phyloP scores from a whole-genome alignment of 2,113 vertebrate genomes.

The Pangasianodon hypophthalmus region DNA sequence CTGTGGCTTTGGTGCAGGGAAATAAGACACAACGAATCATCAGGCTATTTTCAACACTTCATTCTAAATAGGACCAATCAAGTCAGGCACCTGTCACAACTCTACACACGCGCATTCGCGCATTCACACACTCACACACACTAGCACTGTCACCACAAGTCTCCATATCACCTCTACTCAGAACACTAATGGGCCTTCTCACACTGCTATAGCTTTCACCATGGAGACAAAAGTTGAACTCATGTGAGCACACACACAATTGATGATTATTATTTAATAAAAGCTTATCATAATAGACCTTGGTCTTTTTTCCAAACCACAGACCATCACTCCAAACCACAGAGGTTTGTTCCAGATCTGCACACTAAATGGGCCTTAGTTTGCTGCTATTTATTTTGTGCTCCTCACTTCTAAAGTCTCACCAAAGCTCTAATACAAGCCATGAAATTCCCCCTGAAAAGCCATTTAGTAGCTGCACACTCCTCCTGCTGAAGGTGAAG shows the following conservation, averaged over 20 bases:
- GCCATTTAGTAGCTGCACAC: conserved; percentile 40
- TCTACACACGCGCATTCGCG: not conserved
- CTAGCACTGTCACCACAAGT: conserved; percentile 4
- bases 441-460: conserved; percentile 64
- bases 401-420: conserved; percentile 52
- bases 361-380: conserved; percentile 61
- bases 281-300: not conserved
- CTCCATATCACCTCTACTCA: not conserved
- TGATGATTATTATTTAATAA: not conserved
- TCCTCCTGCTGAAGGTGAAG: conserved; percentile 54
- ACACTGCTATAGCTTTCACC: not conserved
- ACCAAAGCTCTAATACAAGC: conserved; percentile 58
- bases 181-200: conserved; percentile 3
- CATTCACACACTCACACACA: not conserved
- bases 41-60: conserved; percentile 7
- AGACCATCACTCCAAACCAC: conserved; percentile 8
- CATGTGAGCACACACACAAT: not conserved
- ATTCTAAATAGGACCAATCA: conserved; percentile 36
- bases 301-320: not conserved
- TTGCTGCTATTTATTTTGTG: conserved; percentile 60
- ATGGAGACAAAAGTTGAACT: not conserved
- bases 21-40: not conserved
- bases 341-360: conserved; percentile 28
- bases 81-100: not conserved
- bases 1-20: not conserved